Base-by-base conservation (phyloP, 2,888 invertebrate species). In the Andrena trimmerana region DNA sequence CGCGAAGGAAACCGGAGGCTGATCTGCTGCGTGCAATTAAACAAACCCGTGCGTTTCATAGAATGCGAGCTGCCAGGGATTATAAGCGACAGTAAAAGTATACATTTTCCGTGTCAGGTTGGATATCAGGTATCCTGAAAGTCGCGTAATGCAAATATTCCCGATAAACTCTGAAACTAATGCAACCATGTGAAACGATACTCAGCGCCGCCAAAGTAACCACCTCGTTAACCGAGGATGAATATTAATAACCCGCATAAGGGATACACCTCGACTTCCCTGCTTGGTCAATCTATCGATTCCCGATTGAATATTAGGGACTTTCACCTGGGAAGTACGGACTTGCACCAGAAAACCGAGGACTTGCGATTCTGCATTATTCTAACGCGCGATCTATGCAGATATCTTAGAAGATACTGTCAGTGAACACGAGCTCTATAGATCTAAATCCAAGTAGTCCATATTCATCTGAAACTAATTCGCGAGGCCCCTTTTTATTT, bases 401-500 rank as follows among this genome's bases (percentile, higher is more conserved):
- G 10, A 57, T 10, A 10, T 57, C 57, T 57, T 20, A 13, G 10
- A 57, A 20, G 57, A 10, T 57, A 57, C 20, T 27, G 24, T 10
- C 57, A 27, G 24, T 20, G 6, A 24, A 3, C 8, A 27, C 0
- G 57, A 24, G 57, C 4, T 57, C 10, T 57, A 13, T 24, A 57
- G 57, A 57, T 13, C 27, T 13, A 7, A 4, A 57, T 20, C 27
- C 10, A 57, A 57, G 24, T 24, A 57, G 57, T 57, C 24, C 24
- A 27, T 27, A 3, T 13, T 27, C 24, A 27, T 10, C 57, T 24
- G 27, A 13, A 57, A 27, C 10, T 27, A 57, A 27, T 57, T 24
- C 24, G 4, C 57, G 33, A 24, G 13, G 50, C 42, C 13, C 33
- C 20, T 50, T 78, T 66, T 57, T 24, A 72, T 78, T 78, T 78